phyloP scores from a whole-genome alignment of 2,113 vertebrate species.

The Fregata magnificens region DNA sequence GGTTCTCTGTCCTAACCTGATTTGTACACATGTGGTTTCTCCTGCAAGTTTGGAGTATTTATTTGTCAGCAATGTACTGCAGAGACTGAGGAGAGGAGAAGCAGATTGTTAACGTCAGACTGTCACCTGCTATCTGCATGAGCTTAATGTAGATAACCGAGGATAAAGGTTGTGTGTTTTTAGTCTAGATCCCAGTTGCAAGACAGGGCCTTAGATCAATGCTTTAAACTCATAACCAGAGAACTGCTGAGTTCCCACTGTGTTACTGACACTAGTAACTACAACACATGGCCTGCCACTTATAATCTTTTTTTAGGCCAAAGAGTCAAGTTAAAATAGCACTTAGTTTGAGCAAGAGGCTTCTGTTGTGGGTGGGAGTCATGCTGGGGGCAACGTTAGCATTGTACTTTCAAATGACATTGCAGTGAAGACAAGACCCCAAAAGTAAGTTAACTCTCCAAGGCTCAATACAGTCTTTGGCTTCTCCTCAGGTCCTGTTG shows the following conservation, averaged over 20 bases:
- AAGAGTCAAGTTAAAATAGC: constrained; percentile 29
- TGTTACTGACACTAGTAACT: not conserved
- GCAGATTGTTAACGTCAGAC: not conserved
- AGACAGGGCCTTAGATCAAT: not conserved
- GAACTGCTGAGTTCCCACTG: not conserved
- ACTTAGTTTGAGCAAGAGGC: constrained; percentile 8
- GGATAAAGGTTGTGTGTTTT: not conserved
- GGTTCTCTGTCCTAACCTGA: not conserved
- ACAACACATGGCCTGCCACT: not conserved
- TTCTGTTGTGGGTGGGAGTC: constrained; percentile 27
- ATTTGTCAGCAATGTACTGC: not conserved
- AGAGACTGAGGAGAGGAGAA: not conserved
- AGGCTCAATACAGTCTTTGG: not conserved
- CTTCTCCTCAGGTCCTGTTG: not conserved
- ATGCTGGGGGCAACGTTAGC: not conserved
- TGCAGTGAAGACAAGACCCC: not conserved
- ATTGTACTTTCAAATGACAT: not conserved
- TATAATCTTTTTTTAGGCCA: not conserved
- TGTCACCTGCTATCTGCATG: not conserved
- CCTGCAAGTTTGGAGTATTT: not conserved
- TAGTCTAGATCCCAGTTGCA: not conserved
- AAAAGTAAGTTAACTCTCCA: not conserved
- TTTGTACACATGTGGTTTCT: not conserved
- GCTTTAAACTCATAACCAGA: not conserved
- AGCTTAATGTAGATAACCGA: not conserved